Evolutionary conservation across 2,113 vertebrate genomes (phyloP).

Genomic region (Heptranchias perlo): DNA sequence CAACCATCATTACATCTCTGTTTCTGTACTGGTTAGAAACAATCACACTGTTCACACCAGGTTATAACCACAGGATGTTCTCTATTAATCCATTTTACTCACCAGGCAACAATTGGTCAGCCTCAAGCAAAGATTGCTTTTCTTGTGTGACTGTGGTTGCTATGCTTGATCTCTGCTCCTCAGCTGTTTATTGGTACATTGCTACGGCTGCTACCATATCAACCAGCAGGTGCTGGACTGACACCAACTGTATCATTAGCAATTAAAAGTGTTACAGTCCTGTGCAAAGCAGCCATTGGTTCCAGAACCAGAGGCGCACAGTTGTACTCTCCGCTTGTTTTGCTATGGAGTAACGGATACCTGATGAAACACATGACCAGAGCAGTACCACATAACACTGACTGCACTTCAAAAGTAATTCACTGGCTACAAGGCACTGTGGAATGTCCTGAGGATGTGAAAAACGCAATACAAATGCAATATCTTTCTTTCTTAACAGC

Average conservation of each 20-base stretch:
- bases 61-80: neutral
- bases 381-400: neutral
- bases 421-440: neutral
- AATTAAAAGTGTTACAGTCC: neutral
- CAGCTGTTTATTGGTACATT: neutral
- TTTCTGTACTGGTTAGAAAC: neutral
- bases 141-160: neutral
- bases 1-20: neutral
- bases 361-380: neutral
- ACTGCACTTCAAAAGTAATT: neutral
- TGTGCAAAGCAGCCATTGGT: neutral
- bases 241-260: neutral
- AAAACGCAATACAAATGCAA: neutral
- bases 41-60: neutral
- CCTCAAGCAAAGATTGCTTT: neutral
- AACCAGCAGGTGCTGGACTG: neutral
- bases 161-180: neutral
- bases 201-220: neutral
- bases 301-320: neutral
- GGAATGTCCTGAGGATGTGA: neutral
- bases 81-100: neutral
- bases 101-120: neutral
- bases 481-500: neutral
- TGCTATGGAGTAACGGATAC: neutral
- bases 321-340: neutral